Percentiles rank a stretch among this genome's conserved stretches.
Evolutionary conservation across 2,797 vertebrate genomes (phyloP).

Genomic region (Sebastes taczanowskii): DNA sequence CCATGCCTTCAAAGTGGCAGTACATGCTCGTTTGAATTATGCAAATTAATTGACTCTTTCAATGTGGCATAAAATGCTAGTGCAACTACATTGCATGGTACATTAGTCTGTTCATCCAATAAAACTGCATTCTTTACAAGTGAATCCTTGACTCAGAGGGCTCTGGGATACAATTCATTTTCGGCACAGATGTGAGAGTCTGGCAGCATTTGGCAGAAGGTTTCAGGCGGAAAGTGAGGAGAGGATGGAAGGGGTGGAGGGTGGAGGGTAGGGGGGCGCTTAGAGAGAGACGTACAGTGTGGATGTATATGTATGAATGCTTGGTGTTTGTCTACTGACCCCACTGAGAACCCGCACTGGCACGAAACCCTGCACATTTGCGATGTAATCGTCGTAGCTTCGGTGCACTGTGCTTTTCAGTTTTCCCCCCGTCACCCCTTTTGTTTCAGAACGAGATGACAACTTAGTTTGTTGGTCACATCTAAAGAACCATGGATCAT

Average conservation of each 20-base stretch:
- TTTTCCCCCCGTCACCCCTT: constrained; percentile 60
- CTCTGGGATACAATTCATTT: constrained; percentile 89
- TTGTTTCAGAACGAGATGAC: constrained; percentile 73
- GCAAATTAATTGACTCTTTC: constrained; percentile 99
- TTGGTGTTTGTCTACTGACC: constrained; percentile 54
- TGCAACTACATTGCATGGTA: constrained; percentile 97
- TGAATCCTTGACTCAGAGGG: constrained; percentile 86
- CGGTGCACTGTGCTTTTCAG: constrained; percentile 35
- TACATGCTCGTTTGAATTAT: constrained; percentile 95
- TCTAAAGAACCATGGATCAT: constrained; percentile 78
- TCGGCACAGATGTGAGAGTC: constrained; percentile 83
- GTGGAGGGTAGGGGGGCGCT: neutral
- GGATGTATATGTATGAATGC: constrained; percentile 34
- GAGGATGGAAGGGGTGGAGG: neutral
- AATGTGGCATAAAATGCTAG: constrained; percentile 99
- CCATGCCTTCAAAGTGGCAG: constrained; percentile 93
- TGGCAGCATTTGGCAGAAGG: constrained; percentile 77
- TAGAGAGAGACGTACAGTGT: constrained; percentile 38
- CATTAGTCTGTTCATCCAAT: constrained; percentile 99
- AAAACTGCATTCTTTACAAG: constrained; percentile 92
- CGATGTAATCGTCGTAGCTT: constrained; percentile 45
- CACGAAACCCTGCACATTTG: constrained; percentile 37
- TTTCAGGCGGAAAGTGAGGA: constrained; percentile 59
- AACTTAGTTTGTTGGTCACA: constrained; percentile 82
- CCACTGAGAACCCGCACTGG: constrained; percentile 46